Evolutionary conservation across 2,113 vertebrate species (phyloP), one percentile per base, ranked within the genome.

Genomic region (Campylomormyrus tamandua): DNA sequence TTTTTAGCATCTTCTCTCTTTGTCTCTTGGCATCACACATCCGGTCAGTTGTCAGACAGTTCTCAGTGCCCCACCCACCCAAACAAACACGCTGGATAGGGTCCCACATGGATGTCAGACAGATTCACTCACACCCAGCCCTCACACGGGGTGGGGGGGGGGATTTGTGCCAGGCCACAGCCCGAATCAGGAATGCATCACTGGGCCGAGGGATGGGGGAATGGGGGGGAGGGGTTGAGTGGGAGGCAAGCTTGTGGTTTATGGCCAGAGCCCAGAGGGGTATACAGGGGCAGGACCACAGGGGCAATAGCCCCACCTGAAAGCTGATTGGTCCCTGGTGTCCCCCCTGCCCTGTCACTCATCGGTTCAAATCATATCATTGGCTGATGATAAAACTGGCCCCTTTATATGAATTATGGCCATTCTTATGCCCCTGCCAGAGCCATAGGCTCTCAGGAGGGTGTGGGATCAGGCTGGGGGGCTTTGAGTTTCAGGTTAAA

Each of bases 141-240:
- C 87, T 35, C 66, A 62, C 62, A 48, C 42, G 21, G 19, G 31
- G 13, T 5, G 66, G 66, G 70, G 31, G 70, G 35, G 45, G 42
- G 46, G 88, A 77, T 89, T 89, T 77, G 66, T 50, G 62, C 62
- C 45, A 89, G 88, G 42, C 45, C 45, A 6, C n/a, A 77, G 27
- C 62, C 88, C 88, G 48, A 89, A 89, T 62, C 62, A 49, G 88
- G n/a, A n/a, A n/a, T 13, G 42, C 87, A 5, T n/a, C 45, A 19
- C 39, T 74, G 49, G 45, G 21, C 9, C 3, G 35, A 24, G 53
- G 45, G 39, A 46, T 42, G 31, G 15, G n/a, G 62, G 62, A 56
- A 21, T 56, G 35, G 8, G 56, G 42, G 70, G 87, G 11, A 21
- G 9, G 24, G 87, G 17, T 31, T 19, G 56, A 46, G 21, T 45